Evolutionary conservation across 2,888 invertebrate species (phyloP).

Genomic region (Drosophila pseudotalamancana): DNA sequence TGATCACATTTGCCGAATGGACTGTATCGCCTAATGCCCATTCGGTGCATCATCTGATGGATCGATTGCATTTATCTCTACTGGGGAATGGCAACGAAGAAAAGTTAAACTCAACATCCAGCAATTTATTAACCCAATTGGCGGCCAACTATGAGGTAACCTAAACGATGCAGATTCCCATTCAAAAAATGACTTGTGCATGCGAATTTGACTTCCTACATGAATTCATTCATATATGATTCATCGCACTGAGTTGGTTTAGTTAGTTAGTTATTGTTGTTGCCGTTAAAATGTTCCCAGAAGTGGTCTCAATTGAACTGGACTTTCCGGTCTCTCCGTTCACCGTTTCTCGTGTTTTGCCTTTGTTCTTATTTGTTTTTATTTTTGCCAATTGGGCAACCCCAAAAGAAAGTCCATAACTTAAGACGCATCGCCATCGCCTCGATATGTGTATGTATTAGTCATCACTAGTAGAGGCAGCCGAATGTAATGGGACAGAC

Average conservation of each 20-base stretch:
- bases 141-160: slow-evolving; percentile 77
- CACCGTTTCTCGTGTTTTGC: slow-evolving; percentile 18
- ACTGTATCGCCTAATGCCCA: slow-evolving; percentile 88
- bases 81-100: slow-evolving; percentile 82
- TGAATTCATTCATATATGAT: slow-evolving; percentile 27
- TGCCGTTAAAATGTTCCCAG: slow-evolving; percentile 35
- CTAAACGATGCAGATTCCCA: slow-evolving; percentile 24
- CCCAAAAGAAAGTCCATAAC: slow-evolving; percentile 54
- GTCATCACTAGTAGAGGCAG: slow-evolving; percentile 29
- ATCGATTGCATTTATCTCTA: slow-evolving; percentile 88
- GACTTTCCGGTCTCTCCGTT: slow-evolving; percentile 54
- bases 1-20: slow-evolving; percentile 89
- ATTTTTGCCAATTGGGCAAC: slow-evolving; percentile 48
- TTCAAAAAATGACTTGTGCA: slow-evolving; percentile 23
- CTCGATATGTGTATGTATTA: slow-evolving; percentile 28
- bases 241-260: slow-evolving; percentile 24
- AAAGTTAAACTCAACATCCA: slow-evolving; percentile 47
- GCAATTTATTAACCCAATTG: slow-evolving; percentile 69
- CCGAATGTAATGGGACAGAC: slow-evolving; percentile 24
- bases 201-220: slow-evolving; percentile 30
- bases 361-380: slow-evolving; percentile 6
- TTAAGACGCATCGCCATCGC: slow-evolving; percentile 14
- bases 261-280: slow-evolving; percentile 29
- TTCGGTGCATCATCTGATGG: slow-evolving; percentile 88
- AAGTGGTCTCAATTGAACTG: slow-evolving; percentile 53